phyloP scores from a whole-genome alignment of 2,888 invertebrate species.

The Osedax fenrisi region DNA sequence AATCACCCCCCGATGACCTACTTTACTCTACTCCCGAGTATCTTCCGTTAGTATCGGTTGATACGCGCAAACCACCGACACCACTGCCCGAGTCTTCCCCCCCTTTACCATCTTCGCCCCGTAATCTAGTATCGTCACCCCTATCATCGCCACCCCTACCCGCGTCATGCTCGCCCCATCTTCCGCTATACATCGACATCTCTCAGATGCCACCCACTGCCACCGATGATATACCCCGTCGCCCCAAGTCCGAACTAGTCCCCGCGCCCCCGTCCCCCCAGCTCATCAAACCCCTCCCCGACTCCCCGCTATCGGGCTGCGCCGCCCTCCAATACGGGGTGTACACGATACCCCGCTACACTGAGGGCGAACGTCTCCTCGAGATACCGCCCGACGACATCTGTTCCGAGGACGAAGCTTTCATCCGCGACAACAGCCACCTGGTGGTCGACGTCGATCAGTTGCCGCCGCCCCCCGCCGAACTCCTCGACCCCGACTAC shows the following conservation, averaged over 20 bases:
- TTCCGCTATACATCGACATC: too few species aligned
- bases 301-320: not conserved
- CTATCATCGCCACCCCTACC: not conserved
- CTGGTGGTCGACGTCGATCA: conserved; percentile 31
- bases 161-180: not conserved
- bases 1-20: too few species aligned
- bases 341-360: conserved; percentile 11
- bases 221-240: too few species aligned
- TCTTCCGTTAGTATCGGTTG: too few species aligned
- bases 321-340: not conserved
- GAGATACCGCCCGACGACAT: conserved; percentile 38
- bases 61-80: too few species aligned
- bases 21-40: too few species aligned
- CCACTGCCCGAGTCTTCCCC: too few species aligned
- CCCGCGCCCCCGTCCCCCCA: not conserved
- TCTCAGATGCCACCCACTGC: too few species aligned
- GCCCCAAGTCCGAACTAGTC: not conserved
- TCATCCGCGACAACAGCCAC: not conserved
- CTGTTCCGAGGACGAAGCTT: conserved; percentile 36
- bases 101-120: too few species aligned
- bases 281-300: not conserved
- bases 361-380: conserved; percentile 13
- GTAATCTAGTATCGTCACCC: too few species aligned
- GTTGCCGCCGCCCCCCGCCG: conserved; percentile 36
- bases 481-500: conserved; percentile 25